Percentiles rank a stretch among this genome's conserved stretches.
Conservation (phyloP, 2,888 invertebrate genomes). For the Gymnosoma rotundatum region DNA sequence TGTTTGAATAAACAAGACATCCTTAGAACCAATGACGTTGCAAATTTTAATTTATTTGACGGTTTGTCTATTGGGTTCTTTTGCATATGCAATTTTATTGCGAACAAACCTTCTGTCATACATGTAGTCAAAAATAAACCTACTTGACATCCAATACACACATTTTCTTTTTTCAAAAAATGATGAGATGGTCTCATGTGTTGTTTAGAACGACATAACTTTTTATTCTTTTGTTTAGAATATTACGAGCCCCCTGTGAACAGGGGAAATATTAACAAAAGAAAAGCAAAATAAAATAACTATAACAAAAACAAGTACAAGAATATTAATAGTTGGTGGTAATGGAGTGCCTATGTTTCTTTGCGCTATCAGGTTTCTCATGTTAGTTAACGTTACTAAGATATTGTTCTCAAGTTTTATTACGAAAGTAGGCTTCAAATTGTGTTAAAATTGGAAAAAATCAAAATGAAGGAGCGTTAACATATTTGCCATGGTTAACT, state of each 20-base stretch:
- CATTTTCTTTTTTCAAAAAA: slow-evolving; percentile 28
- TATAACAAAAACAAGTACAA: slow-evolving; percentile 25
- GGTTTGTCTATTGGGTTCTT: background rate
- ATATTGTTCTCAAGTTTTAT: background rate
- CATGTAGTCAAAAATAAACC: slow-evolving; percentile 16
- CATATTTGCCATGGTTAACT: too few species aligned
- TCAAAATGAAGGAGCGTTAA: too few species aligned
- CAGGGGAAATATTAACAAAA: slow-evolving; percentile 9
- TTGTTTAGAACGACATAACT: slow-evolving; percentile 76
- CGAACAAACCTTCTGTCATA: slow-evolving; percentile 2
- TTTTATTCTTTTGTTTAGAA: slow-evolving; percentile 81
- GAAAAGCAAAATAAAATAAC: slow-evolving; percentile 39
- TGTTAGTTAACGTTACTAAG: background rate
- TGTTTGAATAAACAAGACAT: too few species aligned
- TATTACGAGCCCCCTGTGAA: slow-evolving; percentile 71
- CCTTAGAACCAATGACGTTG: too few species aligned
- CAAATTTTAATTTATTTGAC: background rate
- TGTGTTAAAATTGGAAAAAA: background rate
- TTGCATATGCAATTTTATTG: slow-evolving; percentile 25
- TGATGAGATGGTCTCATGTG: slow-evolving; percentile 76
- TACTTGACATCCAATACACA: slow-evolving; percentile 48
- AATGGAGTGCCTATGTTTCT: slow-evolving; percentile 29
- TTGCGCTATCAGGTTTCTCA: background rate
- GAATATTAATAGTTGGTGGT: slow-evolving; percentile 48
- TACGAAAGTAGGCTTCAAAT: background rate